These are phyloP conservation scores for Iphiclides podalirius DNA, from an alignment of 2,888 invertebrate species.

Conservation along the genomic window DNA sequence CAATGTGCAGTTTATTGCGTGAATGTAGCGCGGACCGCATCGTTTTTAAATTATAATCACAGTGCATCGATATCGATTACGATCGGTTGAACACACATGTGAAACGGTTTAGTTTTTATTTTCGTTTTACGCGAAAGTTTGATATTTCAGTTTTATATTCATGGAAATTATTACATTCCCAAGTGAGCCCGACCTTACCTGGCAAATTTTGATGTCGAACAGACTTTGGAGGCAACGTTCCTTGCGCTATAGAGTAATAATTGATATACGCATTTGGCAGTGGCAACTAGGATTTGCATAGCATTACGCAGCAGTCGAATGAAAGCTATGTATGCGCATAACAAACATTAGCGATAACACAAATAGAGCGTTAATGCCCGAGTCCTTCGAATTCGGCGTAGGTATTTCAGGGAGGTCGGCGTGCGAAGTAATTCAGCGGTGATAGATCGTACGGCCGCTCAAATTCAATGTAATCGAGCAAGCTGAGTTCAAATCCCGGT, in stretches of 20 bases:
- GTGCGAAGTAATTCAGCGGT: too few species aligned
- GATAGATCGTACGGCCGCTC: too few species aligned
- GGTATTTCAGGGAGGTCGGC: too few species aligned
- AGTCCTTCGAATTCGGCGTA: slow-evolving; percentile 6
- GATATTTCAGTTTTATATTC: too few species aligned
- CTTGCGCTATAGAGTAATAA: slow-evolving; percentile 4
- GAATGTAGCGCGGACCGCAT: slow-evolving; percentile 1
- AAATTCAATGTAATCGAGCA: too few species aligned
- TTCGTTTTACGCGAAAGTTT: too few species aligned
- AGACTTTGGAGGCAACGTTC: background rate
- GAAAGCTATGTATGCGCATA: slow-evolving; percentile 18
- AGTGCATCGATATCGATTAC: background rate
- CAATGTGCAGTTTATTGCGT: slow-evolving; percentile 17
- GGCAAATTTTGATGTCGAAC: slow-evolving; percentile 5
- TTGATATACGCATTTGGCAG: slow-evolving; percentile 20
- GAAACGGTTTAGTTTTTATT: background rate
- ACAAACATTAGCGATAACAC: slow-evolving; percentile 18
- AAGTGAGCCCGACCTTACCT: too few species aligned
- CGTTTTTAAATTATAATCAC: slow-evolving; percentile 12
- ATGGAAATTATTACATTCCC: too few species aligned
- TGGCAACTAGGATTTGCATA: slow-evolving; percentile 19
- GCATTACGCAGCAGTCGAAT: slow-evolving; percentile 16
- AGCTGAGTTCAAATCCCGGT: too few species aligned
- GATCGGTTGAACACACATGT: background rate
- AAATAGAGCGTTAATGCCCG: slow-evolving; percentile 15